A percentile compares a stretch with the other conserved stretches of the same genome.
Conservation (phyloP, 2,888 invertebrate species). For the Sylvicola fuscatus region DNA sequence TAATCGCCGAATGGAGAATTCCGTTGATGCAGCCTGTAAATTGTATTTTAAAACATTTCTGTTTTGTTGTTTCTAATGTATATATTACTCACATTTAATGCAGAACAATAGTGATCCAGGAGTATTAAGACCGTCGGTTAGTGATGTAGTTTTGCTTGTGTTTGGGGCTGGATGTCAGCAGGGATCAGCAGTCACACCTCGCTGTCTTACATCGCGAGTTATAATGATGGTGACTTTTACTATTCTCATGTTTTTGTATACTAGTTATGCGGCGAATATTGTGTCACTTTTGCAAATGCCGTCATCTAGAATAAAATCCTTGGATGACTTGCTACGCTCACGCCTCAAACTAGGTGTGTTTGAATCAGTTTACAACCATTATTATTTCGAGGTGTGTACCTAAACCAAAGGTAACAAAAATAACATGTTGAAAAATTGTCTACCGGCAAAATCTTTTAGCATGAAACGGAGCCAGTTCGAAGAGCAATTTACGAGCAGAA, state of each 20-base stretch:
- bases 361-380: slow-evolving; percentile 44
- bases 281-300: slow-evolving; percentile 54
- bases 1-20: slow-evolving; percentile 26
- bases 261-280: slow-evolving; percentile 56
- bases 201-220: slow-evolving; percentile 27
- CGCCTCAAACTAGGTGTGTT: slow-evolving; percentile 43
- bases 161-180: slow-evolving; percentile 42
- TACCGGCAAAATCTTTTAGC: slow-evolving; percentile 28
- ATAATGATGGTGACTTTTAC: slow-evolving; percentile 40
- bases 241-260: slow-evolving; percentile 46
- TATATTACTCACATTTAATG: not conserved
- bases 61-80: not conserved
- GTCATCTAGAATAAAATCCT: slow-evolving; percentile 39
- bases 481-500: slow-evolving; percentile 40
- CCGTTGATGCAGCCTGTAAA: slow-evolving; percentile 15
- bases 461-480: slow-evolving; percentile 38
- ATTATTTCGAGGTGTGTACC: slow-evolving; percentile 39
- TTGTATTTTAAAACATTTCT: not conserved
- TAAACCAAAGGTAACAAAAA: not conserved
- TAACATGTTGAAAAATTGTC: slow-evolving; percentile 3
- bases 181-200: slow-evolving; percentile 21
- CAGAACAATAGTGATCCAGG: slow-evolving; percentile 14
- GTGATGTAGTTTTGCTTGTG: slow-evolving; percentile 33
- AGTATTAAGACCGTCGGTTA: slow-evolving; percentile 23
- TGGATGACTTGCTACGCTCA: slow-evolving; percentile 41